A percentile compares a stretch with the other conserved stretches of the same genome.
Conservation (phyloP, 2,888 invertebrate species). For the Epicampocera succincta region DNA sequence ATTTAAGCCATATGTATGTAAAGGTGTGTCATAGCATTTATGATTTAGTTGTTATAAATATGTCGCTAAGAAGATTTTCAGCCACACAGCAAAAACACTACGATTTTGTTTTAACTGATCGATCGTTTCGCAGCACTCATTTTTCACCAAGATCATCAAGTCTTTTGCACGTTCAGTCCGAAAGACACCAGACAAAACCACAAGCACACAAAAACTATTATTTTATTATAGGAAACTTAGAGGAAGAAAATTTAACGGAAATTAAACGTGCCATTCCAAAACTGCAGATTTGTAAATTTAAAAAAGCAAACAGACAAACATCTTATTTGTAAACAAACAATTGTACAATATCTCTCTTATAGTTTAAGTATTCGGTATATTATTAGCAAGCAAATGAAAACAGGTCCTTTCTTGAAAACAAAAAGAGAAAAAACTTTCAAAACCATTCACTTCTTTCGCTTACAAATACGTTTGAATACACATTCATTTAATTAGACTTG, state of each 20-base stretch:
- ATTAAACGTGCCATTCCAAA: conserved; percentile 79
- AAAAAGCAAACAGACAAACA: background rate
- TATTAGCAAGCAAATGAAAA: background rate
- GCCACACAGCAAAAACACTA: no score
- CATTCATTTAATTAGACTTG: conserved; percentile 40
- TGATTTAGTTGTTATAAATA: conserved; percentile 65
- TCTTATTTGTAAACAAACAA: background rate
- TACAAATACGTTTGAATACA: conserved; percentile 7
- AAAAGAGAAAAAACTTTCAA: conserved; percentile 54
- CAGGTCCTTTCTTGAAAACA: conserved; percentile 41
- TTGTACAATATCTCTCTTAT: no score
- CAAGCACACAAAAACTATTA: conserved; percentile 65
- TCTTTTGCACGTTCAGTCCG: background rate
- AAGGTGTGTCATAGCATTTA: conserved; percentile 79
- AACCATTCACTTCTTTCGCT: background rate
- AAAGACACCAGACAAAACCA: conserved; percentile 21
- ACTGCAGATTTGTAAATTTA: conserved; percentile 1
- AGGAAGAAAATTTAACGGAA: conserved; percentile 15
- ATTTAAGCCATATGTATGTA: conserved; percentile 77
- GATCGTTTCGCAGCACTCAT: no score
- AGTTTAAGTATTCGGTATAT: no score
- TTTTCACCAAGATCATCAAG: no score
- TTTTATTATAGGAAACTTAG: conserved; percentile 61
- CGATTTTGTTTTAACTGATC: no score
- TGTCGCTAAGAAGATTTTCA: conserved; percentile 26